Conservation (phyloP, 1,140 invertebrate species). For the Oedothorax gibbosus region DNA sequence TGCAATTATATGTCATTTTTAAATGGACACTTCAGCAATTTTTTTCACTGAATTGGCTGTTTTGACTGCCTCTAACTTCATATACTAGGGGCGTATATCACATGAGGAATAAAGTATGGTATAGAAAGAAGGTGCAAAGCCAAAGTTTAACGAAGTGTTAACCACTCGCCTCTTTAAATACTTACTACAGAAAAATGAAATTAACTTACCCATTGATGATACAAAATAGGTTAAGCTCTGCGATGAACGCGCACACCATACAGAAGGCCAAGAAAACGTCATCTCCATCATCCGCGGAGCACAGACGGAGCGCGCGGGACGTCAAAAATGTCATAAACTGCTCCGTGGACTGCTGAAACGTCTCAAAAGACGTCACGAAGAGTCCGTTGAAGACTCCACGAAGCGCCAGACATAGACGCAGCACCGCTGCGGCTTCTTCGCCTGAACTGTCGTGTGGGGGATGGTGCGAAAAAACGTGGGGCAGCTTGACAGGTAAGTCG, state of each 20-base stretch:
- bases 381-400: background rate
- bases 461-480: slow-evolving; percentile 14
- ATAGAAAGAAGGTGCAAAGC: too few relatives aligned
- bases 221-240: slow-evolving; percentile 37
- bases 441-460: background rate
- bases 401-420: slow-evolving; percentile 2
- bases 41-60: too few relatives aligned
- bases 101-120: too few relatives aligned
- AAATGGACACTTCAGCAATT: too few relatives aligned
- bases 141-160: too few relatives aligned
- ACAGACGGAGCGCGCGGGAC: slow-evolving; percentile 19
- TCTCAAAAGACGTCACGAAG: slow-evolving; percentile 5
- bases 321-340: slow-evolving; percentile 27
- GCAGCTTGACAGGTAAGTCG: slow-evolving; percentile 21
- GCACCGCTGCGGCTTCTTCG: slow-evolving; percentile 14
- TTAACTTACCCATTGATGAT: background rate
- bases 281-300: background rate
- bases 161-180: too few relatives aligned
- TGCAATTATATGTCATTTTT: too few relatives aligned
- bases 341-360: background rate
- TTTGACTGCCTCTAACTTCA: too few relatives aligned
- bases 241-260: slow-evolving; percentile 16
- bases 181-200: too few relatives aligned
- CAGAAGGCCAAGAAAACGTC: slow-evolving; percentile 22
- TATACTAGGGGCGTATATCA: too few relatives aligned